These are phyloP conservation scores for Chiloscyllium punctatum DNA, from an alignment of 2,797 vertebrate genomes.

Conservation along the genomic window DNA sequence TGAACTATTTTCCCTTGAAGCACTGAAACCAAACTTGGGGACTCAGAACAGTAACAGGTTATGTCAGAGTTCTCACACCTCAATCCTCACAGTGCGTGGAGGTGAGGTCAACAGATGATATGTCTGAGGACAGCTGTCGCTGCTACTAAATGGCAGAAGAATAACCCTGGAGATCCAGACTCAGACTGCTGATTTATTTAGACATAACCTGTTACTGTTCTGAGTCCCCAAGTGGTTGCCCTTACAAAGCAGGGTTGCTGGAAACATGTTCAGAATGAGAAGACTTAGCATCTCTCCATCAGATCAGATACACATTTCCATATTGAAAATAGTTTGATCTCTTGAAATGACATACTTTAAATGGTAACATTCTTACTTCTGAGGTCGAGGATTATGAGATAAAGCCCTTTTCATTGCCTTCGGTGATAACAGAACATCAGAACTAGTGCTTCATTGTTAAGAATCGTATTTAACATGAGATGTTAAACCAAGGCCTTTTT, in stretches of 20 bases:
- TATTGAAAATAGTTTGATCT: neutral
- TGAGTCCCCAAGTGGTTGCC: neutral
- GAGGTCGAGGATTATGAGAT: neutral
- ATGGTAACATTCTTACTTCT: neutral
- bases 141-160: neutral
- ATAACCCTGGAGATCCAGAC: neutral
- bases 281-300: neutral
- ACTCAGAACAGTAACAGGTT: neutral
- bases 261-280: neutral
- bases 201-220: too few species aligned
- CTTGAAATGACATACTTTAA: neutral
- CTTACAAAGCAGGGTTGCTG: neutral
- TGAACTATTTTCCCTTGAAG: neutral
- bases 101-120: neutral
- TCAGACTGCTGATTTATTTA: neutral
- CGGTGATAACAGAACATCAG: neutral
- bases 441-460: neutral
- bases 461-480: neutral
- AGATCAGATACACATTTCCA: neutral
- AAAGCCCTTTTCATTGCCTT: neutral
- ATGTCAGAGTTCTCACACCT: neutral
- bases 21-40: neutral
- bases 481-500: neutral
- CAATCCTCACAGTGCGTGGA: neutral
- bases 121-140: neutral